Percentiles rank a stretch among this genome's conserved stretches.
Evolutionary conservation across 2,888 invertebrate genomes (phyloP).

Genomic region (Euplagia quadripunctaria): DNA sequence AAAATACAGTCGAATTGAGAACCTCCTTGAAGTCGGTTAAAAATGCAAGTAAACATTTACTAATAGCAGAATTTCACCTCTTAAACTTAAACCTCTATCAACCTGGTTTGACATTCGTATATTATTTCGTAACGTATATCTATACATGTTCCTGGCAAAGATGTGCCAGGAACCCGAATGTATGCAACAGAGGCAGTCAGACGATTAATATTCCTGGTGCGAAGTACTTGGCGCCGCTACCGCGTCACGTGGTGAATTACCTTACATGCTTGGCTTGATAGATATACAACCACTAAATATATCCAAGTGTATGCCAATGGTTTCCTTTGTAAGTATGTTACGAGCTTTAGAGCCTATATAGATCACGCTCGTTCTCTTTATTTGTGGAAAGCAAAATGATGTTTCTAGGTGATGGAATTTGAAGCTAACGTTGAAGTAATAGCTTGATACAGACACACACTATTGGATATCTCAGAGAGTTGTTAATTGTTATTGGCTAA

Average conservation of each 20-base stretch:
- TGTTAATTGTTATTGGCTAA: too few species aligned
- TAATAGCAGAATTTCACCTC: not conserved
- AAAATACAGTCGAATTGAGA: too few species aligned
- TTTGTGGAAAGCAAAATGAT: not conserved
- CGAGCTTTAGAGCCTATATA: slow-evolving; percentile 21
- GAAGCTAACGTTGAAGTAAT: not conserved
- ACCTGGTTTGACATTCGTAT: not conserved
- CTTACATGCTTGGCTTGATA: slow-evolving; percentile 48
- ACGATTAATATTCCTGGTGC: slow-evolving; percentile 52
- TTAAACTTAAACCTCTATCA: not conserved
- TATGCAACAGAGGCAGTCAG: slow-evolving; percentile 43
- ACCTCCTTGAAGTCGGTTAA: too few species aligned
- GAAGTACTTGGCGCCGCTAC: slow-evolving; percentile 49
- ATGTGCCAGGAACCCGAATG: not conserved
- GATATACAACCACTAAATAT: slow-evolving; percentile 45
- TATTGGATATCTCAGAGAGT: too few species aligned
- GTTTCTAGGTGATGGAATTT: not conserved
- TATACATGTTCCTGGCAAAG: not conserved
- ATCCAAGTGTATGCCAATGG: slow-evolving; percentile 32
- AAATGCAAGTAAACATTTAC: too few species aligned
- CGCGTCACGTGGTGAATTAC: slow-evolving; percentile 58
- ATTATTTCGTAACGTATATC: not conserved
- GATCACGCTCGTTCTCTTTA: slow-evolving; percentile 30
- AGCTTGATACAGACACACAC: too few species aligned
- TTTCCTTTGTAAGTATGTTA: slow-evolving; percentile 45